These are phyloP conservation scores for Pelecanus crispus DNA, from an alignment of 2,113 vertebrate species.

Conservation along the genomic window DNA sequence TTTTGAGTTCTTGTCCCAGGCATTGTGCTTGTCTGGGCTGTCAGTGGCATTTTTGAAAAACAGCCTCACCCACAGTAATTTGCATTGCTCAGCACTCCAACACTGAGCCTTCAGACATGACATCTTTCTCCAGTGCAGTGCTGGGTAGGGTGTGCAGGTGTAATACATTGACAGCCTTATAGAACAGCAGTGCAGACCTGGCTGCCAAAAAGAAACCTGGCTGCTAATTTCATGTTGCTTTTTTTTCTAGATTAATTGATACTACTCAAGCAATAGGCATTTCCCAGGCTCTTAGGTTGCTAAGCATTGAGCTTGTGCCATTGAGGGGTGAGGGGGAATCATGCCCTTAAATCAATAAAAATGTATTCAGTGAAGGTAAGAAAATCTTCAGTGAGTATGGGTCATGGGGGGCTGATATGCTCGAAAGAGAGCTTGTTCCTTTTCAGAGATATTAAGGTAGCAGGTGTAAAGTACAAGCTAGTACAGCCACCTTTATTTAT, in stretches of 20 bases:
- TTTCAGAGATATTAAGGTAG: background rate
- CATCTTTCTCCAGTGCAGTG: background rate
- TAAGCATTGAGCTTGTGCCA: background rate
- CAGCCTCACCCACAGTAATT: background rate
- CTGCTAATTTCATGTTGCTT: background rate
- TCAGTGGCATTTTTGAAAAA: conserved; percentile 16
- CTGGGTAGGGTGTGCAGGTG: background rate
- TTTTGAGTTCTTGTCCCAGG: conserved; percentile 12
- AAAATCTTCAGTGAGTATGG: background rate
- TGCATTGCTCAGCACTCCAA: background rate
- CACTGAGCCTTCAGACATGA: background rate
- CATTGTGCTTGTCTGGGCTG: background rate
- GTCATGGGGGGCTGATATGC: background rate
- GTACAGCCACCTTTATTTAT: background rate
- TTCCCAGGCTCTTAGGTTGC: background rate
- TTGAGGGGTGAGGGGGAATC: background rate
- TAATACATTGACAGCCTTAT: background rate
- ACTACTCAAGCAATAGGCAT: background rate
- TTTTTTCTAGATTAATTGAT: background rate
- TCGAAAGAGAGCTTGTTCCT: background rate
- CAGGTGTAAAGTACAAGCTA: background rate
- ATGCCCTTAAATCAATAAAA: background rate
- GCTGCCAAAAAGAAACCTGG: background rate
- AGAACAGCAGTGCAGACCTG: background rate
- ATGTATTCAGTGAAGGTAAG: background rate